phyloP scores from a whole-genome alignment of 2,113 vertebrate species.

The Numida meleagris region DNA sequence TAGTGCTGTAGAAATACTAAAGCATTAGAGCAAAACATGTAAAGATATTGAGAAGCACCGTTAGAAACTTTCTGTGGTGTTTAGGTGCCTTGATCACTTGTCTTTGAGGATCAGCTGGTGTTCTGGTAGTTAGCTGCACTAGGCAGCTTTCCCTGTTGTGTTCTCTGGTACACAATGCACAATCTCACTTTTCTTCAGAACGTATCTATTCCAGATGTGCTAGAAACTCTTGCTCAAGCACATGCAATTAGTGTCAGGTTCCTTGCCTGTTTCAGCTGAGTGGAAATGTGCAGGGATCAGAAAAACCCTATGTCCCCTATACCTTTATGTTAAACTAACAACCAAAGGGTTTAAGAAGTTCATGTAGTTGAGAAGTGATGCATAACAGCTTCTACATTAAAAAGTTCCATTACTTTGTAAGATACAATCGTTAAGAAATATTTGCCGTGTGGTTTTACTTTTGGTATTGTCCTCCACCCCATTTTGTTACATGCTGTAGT shows the following conservation, averaged over 20 bases:
- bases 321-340: conserved; percentile 56
- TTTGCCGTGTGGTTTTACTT: not conserved
- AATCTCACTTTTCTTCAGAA: not conserved
- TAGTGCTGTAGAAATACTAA: conserved; percentile 12
- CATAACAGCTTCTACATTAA: conserved; percentile 50
- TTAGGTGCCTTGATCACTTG: not conserved
- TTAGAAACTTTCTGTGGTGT: not conserved
- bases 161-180: not conserved
- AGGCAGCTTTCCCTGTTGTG: not conserved
- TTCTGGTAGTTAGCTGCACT: not conserved
- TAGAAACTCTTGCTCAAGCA: not conserved
- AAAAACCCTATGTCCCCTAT: not conserved
- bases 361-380: conserved; percentile 17
- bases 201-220: not conserved
- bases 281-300: not conserved
- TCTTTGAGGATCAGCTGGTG: not conserved
- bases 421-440: not conserved
- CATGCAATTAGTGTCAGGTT: fast-evolving
- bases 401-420: conserved; percentile 43
- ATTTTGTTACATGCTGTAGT: not conserved
- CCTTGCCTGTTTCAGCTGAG: not conserved
- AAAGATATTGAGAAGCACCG: not conserved
- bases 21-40: not conserved
- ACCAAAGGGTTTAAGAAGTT: conserved; percentile 33
- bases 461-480: not conserved